Evolutionary conservation across 2,888 invertebrate species (phyloP).

Genomic region (Tenthredo livida): DNA sequence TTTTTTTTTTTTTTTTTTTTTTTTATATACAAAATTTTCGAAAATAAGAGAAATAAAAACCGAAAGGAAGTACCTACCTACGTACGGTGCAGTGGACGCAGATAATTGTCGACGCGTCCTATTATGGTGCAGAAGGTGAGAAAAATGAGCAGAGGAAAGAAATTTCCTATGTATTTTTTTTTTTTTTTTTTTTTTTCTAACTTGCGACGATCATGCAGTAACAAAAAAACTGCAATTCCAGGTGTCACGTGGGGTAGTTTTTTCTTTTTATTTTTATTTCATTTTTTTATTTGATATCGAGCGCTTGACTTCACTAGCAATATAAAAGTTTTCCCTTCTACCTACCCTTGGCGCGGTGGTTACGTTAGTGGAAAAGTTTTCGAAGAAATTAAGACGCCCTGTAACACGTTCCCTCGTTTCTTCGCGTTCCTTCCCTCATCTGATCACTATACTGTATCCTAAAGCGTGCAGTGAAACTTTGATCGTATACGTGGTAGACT

Average conservation of each 20-base stretch:
- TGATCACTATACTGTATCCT: constrained; percentile 25
- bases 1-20: too few species aligned
- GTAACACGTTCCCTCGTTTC: constrained; percentile 42
- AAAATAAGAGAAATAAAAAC: not conserved
- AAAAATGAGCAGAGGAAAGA: not conserved
- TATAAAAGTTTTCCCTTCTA: constrained; percentile 44
- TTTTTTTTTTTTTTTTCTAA: not conserved
- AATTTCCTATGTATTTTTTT: too few species aligned
- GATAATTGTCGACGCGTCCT: too few species aligned
- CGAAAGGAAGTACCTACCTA: too few species aligned
- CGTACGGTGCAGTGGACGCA: too few species aligned
- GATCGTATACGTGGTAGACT: constrained; percentile 11
- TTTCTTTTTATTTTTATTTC: not conserved
- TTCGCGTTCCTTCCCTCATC: not conserved
- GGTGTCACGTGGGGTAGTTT: not conserved
- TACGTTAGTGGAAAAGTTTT: constrained; percentile 49
- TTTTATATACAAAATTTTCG: not conserved
- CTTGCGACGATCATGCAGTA: not conserved
- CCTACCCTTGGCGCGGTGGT: constrained; percentile 38
- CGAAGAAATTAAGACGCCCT: constrained; percentile 45
- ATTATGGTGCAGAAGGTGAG: too few species aligned
- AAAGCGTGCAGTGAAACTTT: constrained; percentile 28
- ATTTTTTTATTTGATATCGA: constrained; percentile 22
- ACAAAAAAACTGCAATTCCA: constrained; percentile 3
- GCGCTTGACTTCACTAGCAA: constrained; percentile 39